Evolutionary conservation across 1,140 invertebrate species (phyloP), one percentile per base, ranked within the genome.

Genomic region (Hypothenemus hampei): DNA sequence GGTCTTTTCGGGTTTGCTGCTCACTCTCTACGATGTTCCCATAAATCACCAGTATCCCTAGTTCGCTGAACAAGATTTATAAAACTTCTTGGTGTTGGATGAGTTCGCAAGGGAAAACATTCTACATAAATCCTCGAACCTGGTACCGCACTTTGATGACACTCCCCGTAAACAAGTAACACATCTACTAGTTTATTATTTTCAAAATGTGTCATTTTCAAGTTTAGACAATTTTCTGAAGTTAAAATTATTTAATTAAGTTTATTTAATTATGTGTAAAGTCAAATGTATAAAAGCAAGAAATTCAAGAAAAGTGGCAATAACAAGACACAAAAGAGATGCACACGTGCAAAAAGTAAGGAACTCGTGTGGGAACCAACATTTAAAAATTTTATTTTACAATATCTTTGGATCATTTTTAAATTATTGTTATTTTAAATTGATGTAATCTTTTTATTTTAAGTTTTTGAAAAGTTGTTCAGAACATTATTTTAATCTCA

Each of bases 61-160:
- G 39, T 15, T 16, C 39, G 18, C 22, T 41, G 39, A 24, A 45
- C 18, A 45, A 45, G 15, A 45, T 29, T 45, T 11, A 29, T 45
- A 19, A 45, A 45, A 31, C 43, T 45, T 45, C 18, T 45, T 11
- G 43, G 22, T 45, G 18, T 31, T 15, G 22, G 22, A 45, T 45
- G 43, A 45, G 43, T 16, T 23, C 39, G 39, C 18, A 41, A 41
- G 18, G 3, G 18, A 21, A 41, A 41, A 2, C 39, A 20, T 23
- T 41, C 20, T 41, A 10, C 39, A 15, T 21, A 18, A n/a, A 41
- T n/a, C 2, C 18, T 21, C 39, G 3, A 41, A 3, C 18, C 2
- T n/a, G 39, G 7, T n/a, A 6, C 21, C 20, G 20, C 39, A 41
- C 39, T 41, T 41, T 41, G 39, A 41, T 11, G 20, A 41, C 18